Conservation (phyloP, 2,888 invertebrate genomes). For the Leptogaster cylindrica region DNA sequence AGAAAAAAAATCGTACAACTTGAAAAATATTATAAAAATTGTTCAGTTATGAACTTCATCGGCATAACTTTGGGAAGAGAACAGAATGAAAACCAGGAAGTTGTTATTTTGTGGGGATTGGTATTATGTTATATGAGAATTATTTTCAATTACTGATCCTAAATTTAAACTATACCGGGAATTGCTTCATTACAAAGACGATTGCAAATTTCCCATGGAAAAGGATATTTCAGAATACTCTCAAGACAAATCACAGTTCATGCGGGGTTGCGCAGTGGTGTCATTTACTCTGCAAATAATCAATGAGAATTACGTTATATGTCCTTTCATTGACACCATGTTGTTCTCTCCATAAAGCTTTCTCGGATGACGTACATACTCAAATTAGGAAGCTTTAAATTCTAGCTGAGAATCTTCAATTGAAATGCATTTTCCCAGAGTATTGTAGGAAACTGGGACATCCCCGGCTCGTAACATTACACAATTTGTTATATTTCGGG, state of each 20-base stretch:
- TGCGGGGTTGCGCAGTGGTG: neutral
- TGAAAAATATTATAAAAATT: too few relatives aligned
- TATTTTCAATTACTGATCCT: too few relatives aligned
- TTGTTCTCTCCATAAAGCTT: constrained; percentile 3
- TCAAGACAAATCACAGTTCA: neutral
- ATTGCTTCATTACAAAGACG: too few relatives aligned
- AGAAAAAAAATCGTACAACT: too few relatives aligned
- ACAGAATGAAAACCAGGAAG: too few relatives aligned
- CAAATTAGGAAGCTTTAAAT: constrained; percentile 18
- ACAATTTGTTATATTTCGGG: constrained; percentile 52
- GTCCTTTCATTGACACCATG: constrained; percentile 5
- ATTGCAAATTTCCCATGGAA: constrained; percentile 1
- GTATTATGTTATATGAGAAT: too few relatives aligned
- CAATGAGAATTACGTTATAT: neutral
- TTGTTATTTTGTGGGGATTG: too few relatives aligned
- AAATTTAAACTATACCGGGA: too few relatives aligned
- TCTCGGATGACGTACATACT: constrained; percentile 6
- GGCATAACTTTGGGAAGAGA: too few relatives aligned
- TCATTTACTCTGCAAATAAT: constrained; percentile 16
- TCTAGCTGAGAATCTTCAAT: neutral
- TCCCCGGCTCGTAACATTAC: constrained; percentile 26
- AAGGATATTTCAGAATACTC: neutral
- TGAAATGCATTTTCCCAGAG: neutral
- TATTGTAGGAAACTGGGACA: constrained; percentile 13
- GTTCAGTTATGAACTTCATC: too few relatives aligned